phyloP scores from a whole-genome alignment of 2,797 vertebrate species.

The Sebastes trivittatus region DNA sequence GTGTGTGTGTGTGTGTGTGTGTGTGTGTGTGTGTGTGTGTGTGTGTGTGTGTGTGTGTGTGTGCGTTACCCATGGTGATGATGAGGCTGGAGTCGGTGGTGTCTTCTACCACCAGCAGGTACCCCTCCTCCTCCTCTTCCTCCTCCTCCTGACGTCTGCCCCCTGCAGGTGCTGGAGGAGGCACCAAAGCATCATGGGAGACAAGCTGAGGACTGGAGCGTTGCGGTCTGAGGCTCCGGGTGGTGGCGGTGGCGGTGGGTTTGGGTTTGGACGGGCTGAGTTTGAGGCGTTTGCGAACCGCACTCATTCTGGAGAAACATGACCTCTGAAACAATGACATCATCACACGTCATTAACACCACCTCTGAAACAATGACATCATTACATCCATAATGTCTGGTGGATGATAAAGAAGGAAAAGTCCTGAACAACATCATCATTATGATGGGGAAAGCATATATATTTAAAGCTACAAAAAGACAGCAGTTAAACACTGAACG shows the following conservation, averaged over 20 bases:
- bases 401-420: too few species aligned
- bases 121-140: conserved; percentile 43
- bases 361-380: too few species aligned
- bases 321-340: conserved; percentile 42
- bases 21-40: too few species aligned
- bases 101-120: conserved; percentile 71
- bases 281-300: conserved; percentile 59
- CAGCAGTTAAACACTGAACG: too few species aligned
- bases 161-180: background rate
- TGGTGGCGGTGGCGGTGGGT: too few species aligned
- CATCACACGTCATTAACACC: too few species aligned
- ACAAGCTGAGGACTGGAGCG: background rate
- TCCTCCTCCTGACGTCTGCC: conserved; percentile 14
- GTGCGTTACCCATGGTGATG: conserved; percentile 74
- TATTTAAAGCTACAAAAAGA: too few species aligned
- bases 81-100: conserved; percentile 73
- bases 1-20: background rate
- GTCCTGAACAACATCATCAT: too few species aligned
- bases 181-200: conserved; percentile 51
- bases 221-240: rapidly evolving
- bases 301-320: conserved; percentile 67
- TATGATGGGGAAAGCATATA: too few species aligned
- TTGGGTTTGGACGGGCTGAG: conserved; percentile 6
- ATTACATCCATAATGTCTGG: too few species aligned
- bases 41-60: background rate